Evolutionary conservation across 2,888 invertebrate genomes (phyloP).

Genomic region (Ichneumoninae sp.): DNA sequence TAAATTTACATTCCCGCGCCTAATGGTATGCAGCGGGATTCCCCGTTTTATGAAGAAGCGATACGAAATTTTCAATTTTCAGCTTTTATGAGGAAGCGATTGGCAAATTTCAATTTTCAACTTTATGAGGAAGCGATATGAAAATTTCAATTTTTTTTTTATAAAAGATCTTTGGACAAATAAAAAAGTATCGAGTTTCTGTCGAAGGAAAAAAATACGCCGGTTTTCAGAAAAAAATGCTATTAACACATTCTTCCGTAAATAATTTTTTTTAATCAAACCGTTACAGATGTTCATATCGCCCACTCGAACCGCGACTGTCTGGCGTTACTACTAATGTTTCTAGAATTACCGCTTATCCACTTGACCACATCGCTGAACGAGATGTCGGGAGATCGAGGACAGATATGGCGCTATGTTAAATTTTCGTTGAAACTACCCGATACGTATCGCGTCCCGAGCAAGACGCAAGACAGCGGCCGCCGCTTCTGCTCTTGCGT

Average conservation of each 20-base stretch:
- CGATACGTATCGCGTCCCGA: constrained; percentile 28
- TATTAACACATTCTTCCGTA: constrained; percentile 30
- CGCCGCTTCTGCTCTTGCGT: constrained; percentile 15
- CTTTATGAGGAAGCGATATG: too few species aligned
- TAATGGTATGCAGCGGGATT: not conserved
- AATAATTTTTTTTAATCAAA: not conserved
- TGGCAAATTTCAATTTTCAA: too few species aligned
- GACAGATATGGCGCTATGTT: constrained; percentile 46
- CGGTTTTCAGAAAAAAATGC: not conserved
- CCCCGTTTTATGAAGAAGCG: not conserved
- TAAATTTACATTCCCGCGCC: constrained; percentile 14
- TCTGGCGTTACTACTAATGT: constrained; percentile 9
- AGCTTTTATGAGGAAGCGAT: too few species aligned
- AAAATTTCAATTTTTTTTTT: not conserved
- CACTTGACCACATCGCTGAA: constrained; percentile 53
- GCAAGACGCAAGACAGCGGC: constrained; percentile 1
- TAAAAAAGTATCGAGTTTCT: not conserved
- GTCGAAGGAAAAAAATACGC: not conserved
- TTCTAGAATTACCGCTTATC: constrained; percentile 56
- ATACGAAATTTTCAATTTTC: too few species aligned
- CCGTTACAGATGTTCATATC: not conserved
- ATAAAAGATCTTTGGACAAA: not conserved
- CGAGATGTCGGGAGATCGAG: constrained; percentile 50
- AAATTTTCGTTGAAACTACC: constrained; percentile 41
- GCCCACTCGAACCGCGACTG: constrained; percentile 15